These are phyloP conservation scores for Chinchilla lanigera DNA, from an alignment of 2,113 vertebrate genomes.

Conservation along the genomic window DNA sequence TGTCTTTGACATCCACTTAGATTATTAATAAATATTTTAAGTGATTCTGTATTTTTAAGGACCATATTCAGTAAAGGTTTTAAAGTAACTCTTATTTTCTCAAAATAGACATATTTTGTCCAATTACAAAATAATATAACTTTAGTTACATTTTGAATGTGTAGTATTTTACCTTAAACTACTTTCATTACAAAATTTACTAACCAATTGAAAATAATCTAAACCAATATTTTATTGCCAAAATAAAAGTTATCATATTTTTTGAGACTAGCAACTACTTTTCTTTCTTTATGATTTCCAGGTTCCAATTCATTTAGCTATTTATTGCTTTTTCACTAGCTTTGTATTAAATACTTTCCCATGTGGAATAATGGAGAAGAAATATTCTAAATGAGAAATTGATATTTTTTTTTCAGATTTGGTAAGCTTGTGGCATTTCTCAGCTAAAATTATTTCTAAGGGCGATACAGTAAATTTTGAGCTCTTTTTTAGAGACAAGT, in stretches of 20 bases:
- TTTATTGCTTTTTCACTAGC: not conserved
- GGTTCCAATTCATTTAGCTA: not conserved
- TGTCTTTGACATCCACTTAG: not conserved
- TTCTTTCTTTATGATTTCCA: not conserved
- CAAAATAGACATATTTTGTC: not conserved
- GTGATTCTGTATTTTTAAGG: not conserved
- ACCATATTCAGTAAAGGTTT: not conserved
- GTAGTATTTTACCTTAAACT: not conserved
- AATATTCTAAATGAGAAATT: not conserved
- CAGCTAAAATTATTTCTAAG: not conserved
- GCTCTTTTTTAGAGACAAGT: not conserved
- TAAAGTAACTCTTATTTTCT: not conserved
- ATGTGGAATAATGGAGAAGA: not conserved
- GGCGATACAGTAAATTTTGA: not conserved
- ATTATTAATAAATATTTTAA: not conserved
- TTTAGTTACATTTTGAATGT: not conserved
- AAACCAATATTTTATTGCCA: not conserved
- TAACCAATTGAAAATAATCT: not conserved
- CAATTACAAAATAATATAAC: not conserved
- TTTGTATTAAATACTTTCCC: not conserved
- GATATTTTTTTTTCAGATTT: not conserved
- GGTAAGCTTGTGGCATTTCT: not conserved
- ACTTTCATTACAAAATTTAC: not conserved
- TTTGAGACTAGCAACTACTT: not conserved
- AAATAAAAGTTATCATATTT: not conserved